Conservation (phyloP, 2,888 invertebrate species). For the Thumatha senex region DNA sequence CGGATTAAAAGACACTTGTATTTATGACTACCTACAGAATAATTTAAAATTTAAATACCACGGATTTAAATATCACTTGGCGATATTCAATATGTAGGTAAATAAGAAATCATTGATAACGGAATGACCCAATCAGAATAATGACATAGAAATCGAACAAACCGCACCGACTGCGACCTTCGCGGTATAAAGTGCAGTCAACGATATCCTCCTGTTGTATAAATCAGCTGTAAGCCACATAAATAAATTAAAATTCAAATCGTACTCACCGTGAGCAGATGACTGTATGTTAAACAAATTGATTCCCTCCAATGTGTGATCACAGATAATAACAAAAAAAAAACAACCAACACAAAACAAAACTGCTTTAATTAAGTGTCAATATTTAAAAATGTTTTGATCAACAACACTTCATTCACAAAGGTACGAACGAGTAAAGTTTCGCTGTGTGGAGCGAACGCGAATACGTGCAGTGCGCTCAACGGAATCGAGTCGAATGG, state of each 20-base stretch:
- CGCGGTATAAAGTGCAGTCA: slow-evolving; percentile 65
- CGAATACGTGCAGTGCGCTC: slow-evolving; percentile 58
- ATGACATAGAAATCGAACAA: slow-evolving; percentile 59
- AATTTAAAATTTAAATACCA: no score
- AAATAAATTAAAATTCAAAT: slow-evolving; percentile 70
- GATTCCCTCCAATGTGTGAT: slow-evolving; percentile 74
- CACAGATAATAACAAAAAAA: slow-evolving; percentile 51
- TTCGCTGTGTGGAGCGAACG: slow-evolving; percentile 54
- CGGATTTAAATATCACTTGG: no score
- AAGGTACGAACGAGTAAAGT: slow-evolving; percentile 68
- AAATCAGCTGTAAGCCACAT: slow-evolving; percentile 70
- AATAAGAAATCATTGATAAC: slow-evolving; percentile 19
- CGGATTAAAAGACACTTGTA: no score
- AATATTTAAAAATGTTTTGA: slow-evolving; percentile 47
- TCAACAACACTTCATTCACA: slow-evolving; percentile 71
- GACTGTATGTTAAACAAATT: slow-evolving; percentile 70
- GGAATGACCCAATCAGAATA: slow-evolving; percentile 43
- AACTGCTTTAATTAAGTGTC: slow-evolving; percentile 60
- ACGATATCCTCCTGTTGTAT: slow-evolving; percentile 65
- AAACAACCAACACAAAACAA: slow-evolving; percentile 73
- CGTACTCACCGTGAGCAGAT: slow-evolving; percentile 77
- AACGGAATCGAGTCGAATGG: slow-evolving; percentile 67
- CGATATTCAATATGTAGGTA: slow-evolving; percentile 4
- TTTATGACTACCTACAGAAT: no score
- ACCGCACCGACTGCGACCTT: slow-evolving; percentile 63